Evolutionary conservation across 2,888 invertebrate genomes (phyloP).

Genomic region (Diachrysia chrysitis): DNA sequence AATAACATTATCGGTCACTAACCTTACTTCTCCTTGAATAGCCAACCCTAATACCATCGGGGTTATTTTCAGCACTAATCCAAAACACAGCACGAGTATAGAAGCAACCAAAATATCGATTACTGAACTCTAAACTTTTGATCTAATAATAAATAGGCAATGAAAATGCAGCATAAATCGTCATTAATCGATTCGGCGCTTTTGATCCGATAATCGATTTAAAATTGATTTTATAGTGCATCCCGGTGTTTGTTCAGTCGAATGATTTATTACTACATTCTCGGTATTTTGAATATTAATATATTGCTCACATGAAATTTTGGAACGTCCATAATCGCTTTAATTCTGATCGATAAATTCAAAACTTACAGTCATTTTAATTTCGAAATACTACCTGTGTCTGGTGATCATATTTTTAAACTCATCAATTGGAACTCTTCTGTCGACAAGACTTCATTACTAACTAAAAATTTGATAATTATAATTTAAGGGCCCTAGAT

Average conservation of each 20-base stretch:
- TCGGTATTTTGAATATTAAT: slow-evolving; percentile 41
- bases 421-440: too few relatives aligned
- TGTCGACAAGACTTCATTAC: too few relatives aligned
- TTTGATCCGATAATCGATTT: slow-evolving; percentile 75
- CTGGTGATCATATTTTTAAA: too few relatives aligned
- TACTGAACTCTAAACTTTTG: slow-evolving; percentile 68
- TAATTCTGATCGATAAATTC: too few relatives aligned
- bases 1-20: slow-evolving; percentile 56
- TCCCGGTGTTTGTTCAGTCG: slow-evolving; percentile 43
- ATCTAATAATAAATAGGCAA: slow-evolving; percentile 73
- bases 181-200: slow-evolving; percentile 69
- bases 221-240: slow-evolving; percentile 61
- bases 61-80: slow-evolving; percentile 51
- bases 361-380: too few relatives aligned
- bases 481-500: too few relatives aligned
- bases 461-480: too few relatives aligned
- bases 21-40: slow-evolving; percentile 47
- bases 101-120: slow-evolving; percentile 55
- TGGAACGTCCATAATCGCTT: too few relatives aligned
- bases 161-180: slow-evolving; percentile 66
- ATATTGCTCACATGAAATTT: slow-evolving; percentile 29
- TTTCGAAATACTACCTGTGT: too few relatives aligned
- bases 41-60: slow-evolving; percentile 42
- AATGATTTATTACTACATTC: slow-evolving; percentile 46
- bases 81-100: slow-evolving; percentile 42